These are phyloP conservation scores for Tupaia chinensis DNA, from an alignment of 2,113 vertebrate genomes.

Conservation along the genomic window DNA sequence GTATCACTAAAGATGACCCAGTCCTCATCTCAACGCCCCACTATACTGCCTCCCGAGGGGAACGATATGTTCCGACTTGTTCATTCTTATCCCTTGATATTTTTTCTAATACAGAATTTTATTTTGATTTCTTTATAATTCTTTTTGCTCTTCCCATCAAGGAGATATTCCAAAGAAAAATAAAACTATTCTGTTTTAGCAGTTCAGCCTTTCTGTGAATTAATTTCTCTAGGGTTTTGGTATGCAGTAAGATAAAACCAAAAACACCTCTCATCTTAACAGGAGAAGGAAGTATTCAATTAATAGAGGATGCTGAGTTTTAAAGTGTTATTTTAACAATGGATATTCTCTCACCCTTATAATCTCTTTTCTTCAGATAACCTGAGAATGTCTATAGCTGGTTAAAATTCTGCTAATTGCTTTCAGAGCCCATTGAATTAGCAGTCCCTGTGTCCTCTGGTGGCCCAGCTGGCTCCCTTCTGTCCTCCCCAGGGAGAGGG, in stretches of 20 bases:
- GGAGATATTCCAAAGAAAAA: conserved; percentile 9
- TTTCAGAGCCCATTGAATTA: not conserved
- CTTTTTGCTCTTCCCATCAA: conserved; percentile 33
- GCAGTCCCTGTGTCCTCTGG: not conserved
- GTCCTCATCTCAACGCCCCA: not conserved
- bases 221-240: conserved; percentile 10
- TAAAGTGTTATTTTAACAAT: not conserved
- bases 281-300: not conserved
- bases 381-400: not conserved
- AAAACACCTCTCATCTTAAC: not conserved
- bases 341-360: not conserved
- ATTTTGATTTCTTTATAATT: conserved; percentile 30
- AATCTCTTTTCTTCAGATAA: conserved; percentile 5
- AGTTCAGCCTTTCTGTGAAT: conserved; percentile 9
- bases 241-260: not conserved
- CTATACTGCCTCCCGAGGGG: not conserved
- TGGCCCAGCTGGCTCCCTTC: not conserved
- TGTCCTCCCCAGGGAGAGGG: not conserved
- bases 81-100: not conserved
- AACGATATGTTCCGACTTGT: not conserved
- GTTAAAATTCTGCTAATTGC: not conserved
- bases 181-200: not conserved
- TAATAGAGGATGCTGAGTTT: not conserved
- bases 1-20: not conserved
- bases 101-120: conserved; percentile 39